Percentiles rank a stretch among this genome's conserved stretches.
These are phyloP conservation scores for Galemys pyrenaicus DNA, from an alignment of 2,113 vertebrate species.

Conservation along the genomic window DNA sequence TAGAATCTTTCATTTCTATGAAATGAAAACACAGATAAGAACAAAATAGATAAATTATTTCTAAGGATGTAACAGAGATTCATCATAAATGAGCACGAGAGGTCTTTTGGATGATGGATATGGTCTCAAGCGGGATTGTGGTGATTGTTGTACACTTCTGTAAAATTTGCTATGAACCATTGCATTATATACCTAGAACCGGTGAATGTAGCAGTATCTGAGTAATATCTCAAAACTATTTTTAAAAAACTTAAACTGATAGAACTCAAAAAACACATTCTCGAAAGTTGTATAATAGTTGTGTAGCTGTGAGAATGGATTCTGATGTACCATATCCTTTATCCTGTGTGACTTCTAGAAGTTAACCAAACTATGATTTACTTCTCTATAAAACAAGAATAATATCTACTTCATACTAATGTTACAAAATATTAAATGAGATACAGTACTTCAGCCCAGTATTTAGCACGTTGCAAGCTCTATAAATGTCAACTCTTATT, in stretches of 20 bases:
- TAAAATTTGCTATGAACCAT: not conserved
- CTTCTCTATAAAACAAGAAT: not conserved
- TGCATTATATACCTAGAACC: not conserved
- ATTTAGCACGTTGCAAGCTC: slow-evolving; percentile 13
- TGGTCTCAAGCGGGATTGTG: not conserved
- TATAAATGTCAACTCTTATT: not conserved
- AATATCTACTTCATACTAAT: not conserved
- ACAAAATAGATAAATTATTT: not conserved
- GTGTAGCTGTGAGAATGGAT: not conserved
- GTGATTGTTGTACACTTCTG: not conserved
- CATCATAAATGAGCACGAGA: not conserved
- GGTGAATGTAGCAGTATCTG: not conserved
- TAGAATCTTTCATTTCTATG: not conserved
- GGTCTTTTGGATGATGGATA: not conserved
- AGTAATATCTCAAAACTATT: not conserved
- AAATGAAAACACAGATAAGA: not conserved
- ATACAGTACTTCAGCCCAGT: not conserved
- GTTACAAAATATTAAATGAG: slow-evolving; percentile 2
- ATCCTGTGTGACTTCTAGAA: not conserved
- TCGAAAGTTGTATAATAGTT: not conserved
- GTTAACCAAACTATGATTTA: not conserved
- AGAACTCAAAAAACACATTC: not conserved
- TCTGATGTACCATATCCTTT: not conserved
- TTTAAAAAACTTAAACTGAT: not conserved
- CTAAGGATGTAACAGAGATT: not conserved